Base-by-base conservation (phyloP, 2,888 invertebrate genomes). In the Rhamphomyia laevipes region DNA sequence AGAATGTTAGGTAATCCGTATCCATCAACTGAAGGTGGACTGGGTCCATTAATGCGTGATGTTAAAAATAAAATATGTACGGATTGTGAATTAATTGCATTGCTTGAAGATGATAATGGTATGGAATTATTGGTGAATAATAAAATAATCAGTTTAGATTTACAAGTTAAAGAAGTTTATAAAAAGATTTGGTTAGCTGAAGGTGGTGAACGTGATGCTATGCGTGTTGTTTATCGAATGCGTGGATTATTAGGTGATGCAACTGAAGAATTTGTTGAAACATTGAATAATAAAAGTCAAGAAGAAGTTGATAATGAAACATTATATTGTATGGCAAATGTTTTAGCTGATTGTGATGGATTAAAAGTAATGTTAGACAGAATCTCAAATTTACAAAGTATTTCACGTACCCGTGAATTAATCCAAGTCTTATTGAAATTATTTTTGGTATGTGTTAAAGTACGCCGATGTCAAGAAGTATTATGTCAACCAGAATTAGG, bases 1-100 rank as follows among this genome's bases (percentile, higher is more conserved):
- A 82, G 96, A 35, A 97, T 97, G 96, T 75, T 95, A 59, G 96
- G 96, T 45, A 99, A 97, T 74, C 97, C 97, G 0, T 99, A 97
- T 73, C 92, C 91, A 49, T 92, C 91, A 31, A 77, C 83, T 30
- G 97, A 97, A 65, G 83, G 88, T 1, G 96, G 95, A 9, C 78
- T 99, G 59, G 97, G 97, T 0, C 97, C 97, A 0, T 73, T 96
- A 12, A 97, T 99, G 97, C 78, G 97, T 37, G 95, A 99, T 67
- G 91, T 99, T 11, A 99, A 99, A 73, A 97, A 99, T 71, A 97
- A 97, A 73, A 97, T 97, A 57, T 94, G 93, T 65, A 89, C 88
- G 43, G 97, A 99, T 72, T 97, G 97, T 70, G 97, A 99, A 67
- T 75, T 99, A 51, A 93, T 99, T n/a, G 96, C 97, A 0, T 72